Base-by-base conservation (phyloP, 1,140 invertebrate genomes). In the Zaprionus inermis region DNA sequence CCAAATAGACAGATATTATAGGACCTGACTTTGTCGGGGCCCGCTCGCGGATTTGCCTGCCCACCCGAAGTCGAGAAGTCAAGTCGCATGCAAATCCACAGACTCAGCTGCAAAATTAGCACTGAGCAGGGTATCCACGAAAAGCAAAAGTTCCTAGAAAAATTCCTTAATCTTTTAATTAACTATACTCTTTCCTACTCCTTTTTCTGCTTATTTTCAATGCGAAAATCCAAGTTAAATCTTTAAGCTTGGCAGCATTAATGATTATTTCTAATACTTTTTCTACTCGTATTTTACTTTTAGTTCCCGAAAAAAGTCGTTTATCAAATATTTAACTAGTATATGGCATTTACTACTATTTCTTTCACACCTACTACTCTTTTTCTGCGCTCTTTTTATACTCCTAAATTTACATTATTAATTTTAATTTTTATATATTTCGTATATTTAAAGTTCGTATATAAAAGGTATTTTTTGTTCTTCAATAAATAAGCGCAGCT, bases 1-100 rank as follows among this genome's bases (percentile, higher is more conserved):
- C 80, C 83, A 84, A 89, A 91, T 81, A 90, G 68, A 68, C 79
- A n/a, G 78, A 78, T 77, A 79, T 72, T 63, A 67, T 76, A 55
- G 74, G 59, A 74, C 51, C 60, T 64, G 70, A 69, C 65, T 76
- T 66, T 64, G 30, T 5, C n/a, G 28, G 44, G 20, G 22, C 1
- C 24, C 24, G 24, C 0, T 5, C 24, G 24, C 24, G 49, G 49
- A 61, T 56, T 38, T 54, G 11, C 28, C 5, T 14, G 30, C 24
- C 51, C 18, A 18, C 36, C 24, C 18, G 14, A 59, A 86, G 84
- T 89, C 83, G 79, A 86, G 73, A 88, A 88, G 83, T 88, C 83
- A 88, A 86, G 76, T 78, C 65, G 32, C 10, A 64, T 52, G 24
- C 61, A 88, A 68, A 54, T 86, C 38, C 22, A 58, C 38, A 59